These are phyloP conservation scores for Pongo pygmaeus DNA, from an alignment of 2,113 vertebrate species.

Conservation along the genomic window DNA sequence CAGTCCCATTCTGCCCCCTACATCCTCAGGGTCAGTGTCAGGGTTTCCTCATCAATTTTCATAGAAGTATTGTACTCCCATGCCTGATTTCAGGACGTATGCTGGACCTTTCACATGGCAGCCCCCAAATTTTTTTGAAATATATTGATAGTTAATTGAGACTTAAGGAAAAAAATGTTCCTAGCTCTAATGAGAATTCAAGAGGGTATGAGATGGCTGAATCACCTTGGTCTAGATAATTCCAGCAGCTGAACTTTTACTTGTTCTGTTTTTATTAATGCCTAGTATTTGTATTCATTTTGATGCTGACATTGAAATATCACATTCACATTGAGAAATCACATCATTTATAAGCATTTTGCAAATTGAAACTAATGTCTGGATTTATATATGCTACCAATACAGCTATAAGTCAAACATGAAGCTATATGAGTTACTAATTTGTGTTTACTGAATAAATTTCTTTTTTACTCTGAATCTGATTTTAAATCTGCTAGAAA, in stretches of 20 bases:
- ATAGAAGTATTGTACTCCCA: neutral
- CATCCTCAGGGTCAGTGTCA: neutral
- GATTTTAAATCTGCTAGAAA: constrained; percentile 34
- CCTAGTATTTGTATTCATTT: neutral
- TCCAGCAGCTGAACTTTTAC: neutral
- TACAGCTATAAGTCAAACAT: constrained; percentile 26
- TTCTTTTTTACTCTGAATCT: constrained; percentile 27
- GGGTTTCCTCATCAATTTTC: neutral
- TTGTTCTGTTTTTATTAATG: constrained; percentile 2
- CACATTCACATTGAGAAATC: constrained; percentile 13
- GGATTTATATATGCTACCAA: constrained; percentile 39
- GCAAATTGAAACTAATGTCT: constrained; percentile 50
- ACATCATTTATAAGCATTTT: constrained; percentile 53
- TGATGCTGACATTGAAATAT: constrained; percentile 40
- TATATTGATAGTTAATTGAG: neutral
- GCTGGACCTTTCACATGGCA: neutral
- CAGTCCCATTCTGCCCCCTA: accelerated
- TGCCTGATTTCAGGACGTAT: neutral
- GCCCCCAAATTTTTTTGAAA: neutral
- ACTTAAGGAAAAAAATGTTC: neutral
- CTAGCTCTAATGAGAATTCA: neutral
- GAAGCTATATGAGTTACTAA: constrained; percentile 13
- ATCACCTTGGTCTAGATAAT: neutral
- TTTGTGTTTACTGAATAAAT: constrained; percentile 38
- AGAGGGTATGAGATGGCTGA: neutral